Evolutionary conservation across 2,888 invertebrate genomes (phyloP).

Genomic region (Perithous albicinctus): DNA sequence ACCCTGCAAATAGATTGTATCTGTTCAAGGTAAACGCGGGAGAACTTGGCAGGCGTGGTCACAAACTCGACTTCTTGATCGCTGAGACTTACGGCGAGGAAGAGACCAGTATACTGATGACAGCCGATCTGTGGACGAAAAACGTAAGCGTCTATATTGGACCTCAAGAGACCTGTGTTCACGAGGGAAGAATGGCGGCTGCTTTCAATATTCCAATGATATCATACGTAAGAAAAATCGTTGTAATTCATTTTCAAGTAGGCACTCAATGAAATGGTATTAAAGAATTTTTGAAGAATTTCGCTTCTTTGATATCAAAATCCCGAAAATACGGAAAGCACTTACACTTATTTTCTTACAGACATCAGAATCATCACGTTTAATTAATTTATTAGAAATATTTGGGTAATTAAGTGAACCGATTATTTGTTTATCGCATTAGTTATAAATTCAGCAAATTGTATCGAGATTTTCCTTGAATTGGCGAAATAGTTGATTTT

Average conservation of each 20-base stretch:
- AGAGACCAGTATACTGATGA: constrained; percentile 93
- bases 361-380: no score
- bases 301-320: no score
- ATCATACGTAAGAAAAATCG: constrained; percentile 92
- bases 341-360: no score
- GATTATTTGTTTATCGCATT: no score
- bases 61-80: constrained; percentile 91
- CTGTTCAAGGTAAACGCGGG: constrained; percentile 86
- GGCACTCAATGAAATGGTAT: not conserved
- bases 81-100: constrained; percentile 97
- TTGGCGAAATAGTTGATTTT: no score
- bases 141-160: constrained; percentile 96
- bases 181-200: constrained; percentile 97
- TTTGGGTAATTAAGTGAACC: no score
- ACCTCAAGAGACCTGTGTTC: constrained; percentile 95
- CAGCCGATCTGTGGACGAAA: constrained; percentile 93
- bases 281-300: no score
- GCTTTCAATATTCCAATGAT: constrained; percentile 98
- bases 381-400: no score
- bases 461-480: no score
- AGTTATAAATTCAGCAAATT: no score
- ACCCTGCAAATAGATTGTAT: no score
- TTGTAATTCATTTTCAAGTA: not conserved
- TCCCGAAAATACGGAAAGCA: no score
- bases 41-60: constrained; percentile 88